These are phyloP conservation scores for Scleropages formosus DNA, from an alignment of 2,797 vertebrate genomes.

Conservation along the genomic window DNA sequence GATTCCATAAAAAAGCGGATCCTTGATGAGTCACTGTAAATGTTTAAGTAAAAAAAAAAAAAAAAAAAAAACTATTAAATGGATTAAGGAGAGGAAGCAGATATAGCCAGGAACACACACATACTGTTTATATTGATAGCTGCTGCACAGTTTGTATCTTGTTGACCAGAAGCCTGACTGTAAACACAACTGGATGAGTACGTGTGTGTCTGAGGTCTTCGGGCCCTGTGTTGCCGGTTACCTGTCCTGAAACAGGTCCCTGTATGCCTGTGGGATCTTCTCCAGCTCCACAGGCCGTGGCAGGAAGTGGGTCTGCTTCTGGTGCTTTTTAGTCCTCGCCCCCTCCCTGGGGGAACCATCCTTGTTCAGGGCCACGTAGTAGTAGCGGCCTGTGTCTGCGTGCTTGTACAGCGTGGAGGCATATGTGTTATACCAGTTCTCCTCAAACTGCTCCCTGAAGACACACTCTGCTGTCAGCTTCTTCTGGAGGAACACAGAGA, in stretches of 20 bases:
- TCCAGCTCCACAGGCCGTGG: conserved; percentile 90
- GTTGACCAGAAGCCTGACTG: conserved; percentile 50
- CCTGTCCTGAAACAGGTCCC: conserved; percentile 92
- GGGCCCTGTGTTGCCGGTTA: conserved; percentile 65
- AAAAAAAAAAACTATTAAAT: conserved; percentile 47
- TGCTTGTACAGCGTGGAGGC: conserved; percentile 95
- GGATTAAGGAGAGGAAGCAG: conserved; percentile 45
- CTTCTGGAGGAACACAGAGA: conserved; percentile 72
- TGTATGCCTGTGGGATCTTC: conserved; percentile 87
- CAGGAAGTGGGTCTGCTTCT: conserved; percentile 96
- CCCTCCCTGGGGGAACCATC: conserved; percentile 95
- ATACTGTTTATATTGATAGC: conserved; percentile 59
- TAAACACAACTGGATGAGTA: conserved; percentile 51
- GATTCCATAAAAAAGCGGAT: background rate
- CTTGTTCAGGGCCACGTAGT: conserved; percentile 96
- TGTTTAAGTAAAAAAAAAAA: no score
- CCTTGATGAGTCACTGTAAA: conserved; percentile 17
- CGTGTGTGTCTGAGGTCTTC: conserved; percentile 35
- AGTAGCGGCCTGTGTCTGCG: conserved; percentile 84
- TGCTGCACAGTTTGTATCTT: conserved; percentile 47
- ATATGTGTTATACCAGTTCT: conserved; percentile 99
- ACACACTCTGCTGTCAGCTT: conserved; percentile 94
- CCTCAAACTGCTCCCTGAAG: conserved; percentile 98
- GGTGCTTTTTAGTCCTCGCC: conserved; percentile 93
- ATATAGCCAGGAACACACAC: conserved; percentile 56